These are phyloP conservation scores for Acanthosepion pharaonis DNA, from an alignment of 2,888 invertebrate genomes.

Conservation along the genomic window DNA sequence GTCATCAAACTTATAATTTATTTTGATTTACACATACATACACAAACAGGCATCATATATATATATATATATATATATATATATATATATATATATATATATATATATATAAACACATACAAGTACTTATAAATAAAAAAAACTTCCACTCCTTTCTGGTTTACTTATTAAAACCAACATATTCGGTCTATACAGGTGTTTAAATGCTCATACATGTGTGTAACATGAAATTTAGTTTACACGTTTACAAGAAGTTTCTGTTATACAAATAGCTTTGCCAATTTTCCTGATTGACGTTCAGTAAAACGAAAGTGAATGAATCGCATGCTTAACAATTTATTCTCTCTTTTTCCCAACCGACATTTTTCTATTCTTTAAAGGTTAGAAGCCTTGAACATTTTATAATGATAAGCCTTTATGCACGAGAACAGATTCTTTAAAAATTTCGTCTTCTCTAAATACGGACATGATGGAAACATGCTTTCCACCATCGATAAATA, in stretches of 20 bases:
- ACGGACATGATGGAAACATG: neutral
- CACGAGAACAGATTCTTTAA: neutral
- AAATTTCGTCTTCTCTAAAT: neutral
- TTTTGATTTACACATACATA: neutral
- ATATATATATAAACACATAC: too few relatives aligned
- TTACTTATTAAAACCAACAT: neutral
- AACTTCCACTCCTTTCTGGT: too few relatives aligned
- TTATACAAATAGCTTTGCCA: neutral
- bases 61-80: too few relatives aligned
- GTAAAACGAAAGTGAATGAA: neutral
- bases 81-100: too few relatives aligned
- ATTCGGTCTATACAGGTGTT: neutral
- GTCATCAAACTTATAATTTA: neutral
- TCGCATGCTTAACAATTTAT: neutral
- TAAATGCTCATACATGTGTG: neutral
- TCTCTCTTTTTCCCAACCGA: neutral
- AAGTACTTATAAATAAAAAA: too few relatives aligned
- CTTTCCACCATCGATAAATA: neutral
- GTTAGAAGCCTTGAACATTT: neutral
- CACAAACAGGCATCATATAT: too few relatives aligned
- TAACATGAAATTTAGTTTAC: neutral
- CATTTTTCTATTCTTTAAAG: neutral
- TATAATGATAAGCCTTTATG: neutral
- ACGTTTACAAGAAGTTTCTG: neutral
- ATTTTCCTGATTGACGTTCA: neutral